Conservation (phyloP, 1,140 invertebrate species). For the Camponotus pennsylvanicus region DNA sequence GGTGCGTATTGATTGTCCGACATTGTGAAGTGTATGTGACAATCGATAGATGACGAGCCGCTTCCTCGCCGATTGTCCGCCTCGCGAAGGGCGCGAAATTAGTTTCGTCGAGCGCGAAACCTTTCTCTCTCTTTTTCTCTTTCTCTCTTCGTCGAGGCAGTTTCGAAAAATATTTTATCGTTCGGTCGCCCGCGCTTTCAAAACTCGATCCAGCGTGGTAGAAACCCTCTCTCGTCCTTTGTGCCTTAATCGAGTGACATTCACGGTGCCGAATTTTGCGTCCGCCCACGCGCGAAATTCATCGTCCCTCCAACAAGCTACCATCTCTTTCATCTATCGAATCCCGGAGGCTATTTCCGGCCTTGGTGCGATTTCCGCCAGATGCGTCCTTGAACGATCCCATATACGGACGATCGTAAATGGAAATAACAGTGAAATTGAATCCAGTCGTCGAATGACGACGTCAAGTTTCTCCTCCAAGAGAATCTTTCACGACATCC, state of each 20-base stretch:
- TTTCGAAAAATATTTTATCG: constrained; percentile 35
- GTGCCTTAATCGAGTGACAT: constrained; percentile 24
- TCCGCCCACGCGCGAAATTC: constrained; percentile 14
- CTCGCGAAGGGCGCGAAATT: constrained; percentile 28
- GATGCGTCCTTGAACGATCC: constrained; percentile 22
- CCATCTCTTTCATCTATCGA: neutral
- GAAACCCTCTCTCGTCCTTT: constrained; percentile 20
- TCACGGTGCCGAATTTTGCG: neutral
- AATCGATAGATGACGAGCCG: constrained; percentile 54
- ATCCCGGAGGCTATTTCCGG: neutral
- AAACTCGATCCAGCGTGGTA: constrained; percentile 10
- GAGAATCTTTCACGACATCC: constrained; percentile 12
- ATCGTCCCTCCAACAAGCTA: neutral
- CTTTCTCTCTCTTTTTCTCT: neutral
- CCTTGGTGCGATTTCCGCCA: neutral
- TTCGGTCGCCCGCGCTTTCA: neutral
- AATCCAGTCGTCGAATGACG: neutral
- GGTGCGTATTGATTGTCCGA: constrained; percentile 34
- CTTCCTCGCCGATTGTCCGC: constrained; percentile 50
- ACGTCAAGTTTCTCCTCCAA: constrained; percentile 6
- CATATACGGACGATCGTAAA: neutral
- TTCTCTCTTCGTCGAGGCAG: neutral
- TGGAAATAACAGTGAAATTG: constrained; percentile 32
- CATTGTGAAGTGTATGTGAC: constrained; percentile 46
- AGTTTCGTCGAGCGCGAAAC: constrained; percentile 27